Percentiles rank a stretch among this genome's conserved stretches.
These are phyloP conservation scores for Augiades crinisus DNA, from an alignment of 2,888 invertebrate species.

Conservation along the genomic window DNA sequence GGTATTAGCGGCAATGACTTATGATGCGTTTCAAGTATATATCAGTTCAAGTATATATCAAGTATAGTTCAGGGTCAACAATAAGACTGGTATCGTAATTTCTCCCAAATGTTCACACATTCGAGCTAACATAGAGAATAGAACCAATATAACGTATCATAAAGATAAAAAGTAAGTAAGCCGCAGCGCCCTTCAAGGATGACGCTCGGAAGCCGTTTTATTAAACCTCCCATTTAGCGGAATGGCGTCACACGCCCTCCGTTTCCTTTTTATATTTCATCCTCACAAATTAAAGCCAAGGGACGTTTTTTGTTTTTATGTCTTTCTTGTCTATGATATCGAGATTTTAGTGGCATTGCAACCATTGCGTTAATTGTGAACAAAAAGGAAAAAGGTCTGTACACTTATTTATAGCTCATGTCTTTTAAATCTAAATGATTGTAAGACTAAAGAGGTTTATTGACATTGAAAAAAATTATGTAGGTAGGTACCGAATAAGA, in stretches of 20 bases:
- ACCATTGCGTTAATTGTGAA: slow-evolving; percentile 10
- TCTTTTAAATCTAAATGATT: too few species aligned
- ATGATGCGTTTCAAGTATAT: too few species aligned
- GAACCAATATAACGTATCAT: slow-evolving; percentile 19
- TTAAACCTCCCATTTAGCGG: slow-evolving; percentile 36
- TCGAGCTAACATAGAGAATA: neutral
- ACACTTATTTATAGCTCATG: too few species aligned
- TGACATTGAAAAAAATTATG: too few species aligned
- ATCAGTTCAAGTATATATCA: too few species aligned
- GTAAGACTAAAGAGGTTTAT: too few species aligned
- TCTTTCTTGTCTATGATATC: slow-evolving; percentile 8
- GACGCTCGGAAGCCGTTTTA: slow-evolving; percentile 35
- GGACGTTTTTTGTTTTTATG: slow-evolving; percentile 5
- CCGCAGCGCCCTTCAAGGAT: slow-evolving; percentile 26
- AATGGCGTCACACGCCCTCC: slow-evolving; percentile 35
- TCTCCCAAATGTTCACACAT: neutral
- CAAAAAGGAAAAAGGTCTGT: too few species aligned
- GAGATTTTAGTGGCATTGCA: slow-evolving; percentile 8
- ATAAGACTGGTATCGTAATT: too few species aligned
- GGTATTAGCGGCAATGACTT: too few species aligned
- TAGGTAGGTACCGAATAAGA: too few species aligned
- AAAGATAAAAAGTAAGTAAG: slow-evolving; percentile 35
- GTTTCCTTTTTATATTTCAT: slow-evolving; percentile 27
- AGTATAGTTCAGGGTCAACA: too few species aligned
- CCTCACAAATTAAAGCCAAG: slow-evolving; percentile 18